Base-by-base conservation (phyloP, 1,140 invertebrate genomes). In the Drosophila hydei region DNA sequence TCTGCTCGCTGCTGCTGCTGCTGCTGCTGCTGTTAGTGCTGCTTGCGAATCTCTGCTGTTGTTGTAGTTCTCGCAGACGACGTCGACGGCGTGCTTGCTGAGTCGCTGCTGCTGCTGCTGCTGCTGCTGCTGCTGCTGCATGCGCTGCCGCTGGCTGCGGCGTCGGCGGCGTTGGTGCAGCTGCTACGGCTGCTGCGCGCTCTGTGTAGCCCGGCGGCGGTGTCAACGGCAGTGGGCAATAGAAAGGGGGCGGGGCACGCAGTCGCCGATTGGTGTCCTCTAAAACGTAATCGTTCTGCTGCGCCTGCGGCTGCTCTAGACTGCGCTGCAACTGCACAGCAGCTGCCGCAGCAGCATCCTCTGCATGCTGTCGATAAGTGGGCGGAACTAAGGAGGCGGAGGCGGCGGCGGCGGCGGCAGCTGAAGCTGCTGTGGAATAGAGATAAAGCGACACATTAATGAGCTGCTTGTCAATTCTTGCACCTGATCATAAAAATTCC, bases 171-270 rank as follows among this genome's bases (percentile, higher is more conserved):
- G 23, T 12, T 33, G 40, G 16, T 1, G 11, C 45, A 23, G 58
- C 50, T 7, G 40, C 40, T 36, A 11, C 43, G 14, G 45, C 16
- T 38, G 48, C 3, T 52, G 43, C 25, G 19, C 75, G 51, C 54
- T 83, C 79, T 6, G 89, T 81, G 30, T 91, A 91, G 18, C 83
- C 76, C 38, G 90, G 90, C 12, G 90, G 90, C 8, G 90, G 89
- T 7, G 89, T 91, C 33, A 80, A 33, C 6, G 89, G 89, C 62
- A 79, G 47, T 0, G 73, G 72, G 16, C 71, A 70, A 40, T 87
- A 87, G 19, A 80, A 50, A 4, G 89, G 84, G 4, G 89, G 89
- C 45, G 81, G 89, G 4, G 85, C 59, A 1, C 64, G 60, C 42
- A 72, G 40, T n/a, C 65, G 47, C 19, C 56, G 56, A 72, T 55